A percentile compares a stretch with the other conserved stretches of the same genome.
Evolutionary conservation across 2,888 invertebrate species (phyloP).

Genomic region (Drosophila rellima): DNA sequence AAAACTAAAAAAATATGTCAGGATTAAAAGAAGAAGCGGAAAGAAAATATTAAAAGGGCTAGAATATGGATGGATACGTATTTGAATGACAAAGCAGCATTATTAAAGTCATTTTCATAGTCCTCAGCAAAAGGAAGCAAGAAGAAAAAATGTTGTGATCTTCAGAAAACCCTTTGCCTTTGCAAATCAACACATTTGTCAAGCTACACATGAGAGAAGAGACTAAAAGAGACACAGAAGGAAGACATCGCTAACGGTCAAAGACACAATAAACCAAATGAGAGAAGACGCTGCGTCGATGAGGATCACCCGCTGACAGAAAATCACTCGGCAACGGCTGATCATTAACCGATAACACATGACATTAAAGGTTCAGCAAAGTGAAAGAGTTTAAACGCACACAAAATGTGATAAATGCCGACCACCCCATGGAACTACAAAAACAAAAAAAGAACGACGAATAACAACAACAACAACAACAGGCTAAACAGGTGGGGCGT

Average conservation of each 20-base stretch:
- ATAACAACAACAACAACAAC: conserved; percentile 31
- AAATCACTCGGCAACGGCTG: conserved; percentile 79
- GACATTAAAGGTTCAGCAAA: conserved; percentile 81
- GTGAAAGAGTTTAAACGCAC: conserved; percentile 70
- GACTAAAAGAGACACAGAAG: conserved; percentile 9
- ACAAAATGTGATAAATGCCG: conserved; percentile 81
- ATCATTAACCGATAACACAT: conserved; percentile 84
- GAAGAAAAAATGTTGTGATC: not conserved
- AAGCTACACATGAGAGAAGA: conserved; percentile 57
- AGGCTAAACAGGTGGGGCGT: conserved; percentile 58
- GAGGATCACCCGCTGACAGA: conserved; percentile 79
- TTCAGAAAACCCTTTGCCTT: conserved; percentile 38
- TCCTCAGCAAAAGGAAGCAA: not conserved
- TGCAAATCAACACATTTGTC: conserved; percentile 71
- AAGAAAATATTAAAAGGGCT: not conserved
- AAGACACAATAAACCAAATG: conserved; percentile 8
- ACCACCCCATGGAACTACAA: conserved; percentile 73
- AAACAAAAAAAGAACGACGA: conserved; percentile 8
- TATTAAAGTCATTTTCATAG: not conserved
- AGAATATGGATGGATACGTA: not conserved
- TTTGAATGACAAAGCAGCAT: not conserved
- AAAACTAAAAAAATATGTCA: no score
- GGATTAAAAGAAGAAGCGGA: not conserved
- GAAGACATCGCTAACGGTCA: conserved; percentile 9
- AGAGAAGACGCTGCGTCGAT: conserved; percentile 10